Conservation (phyloP, 2,113 vertebrate species). For the Proterorhinus semilunaris region DNA sequence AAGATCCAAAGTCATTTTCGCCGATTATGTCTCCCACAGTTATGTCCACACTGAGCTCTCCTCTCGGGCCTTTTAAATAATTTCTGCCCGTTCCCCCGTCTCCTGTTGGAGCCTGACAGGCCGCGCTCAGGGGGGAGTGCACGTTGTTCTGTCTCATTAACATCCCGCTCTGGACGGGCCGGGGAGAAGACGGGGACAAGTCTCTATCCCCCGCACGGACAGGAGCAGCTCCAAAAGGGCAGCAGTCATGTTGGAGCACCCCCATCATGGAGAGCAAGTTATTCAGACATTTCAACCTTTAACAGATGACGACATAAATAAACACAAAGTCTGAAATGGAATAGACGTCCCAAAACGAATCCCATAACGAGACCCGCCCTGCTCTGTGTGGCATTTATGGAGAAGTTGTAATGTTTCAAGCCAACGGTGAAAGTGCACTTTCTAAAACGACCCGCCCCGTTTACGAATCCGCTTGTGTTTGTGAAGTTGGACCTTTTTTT, state of each 20-base stretch:
- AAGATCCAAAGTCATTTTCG: background rate
- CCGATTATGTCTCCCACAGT: background rate
- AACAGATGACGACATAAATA: no score
- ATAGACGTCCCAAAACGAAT: no score
- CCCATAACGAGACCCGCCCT: no score
- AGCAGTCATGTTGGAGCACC: background rate
- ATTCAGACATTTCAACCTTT: no score
- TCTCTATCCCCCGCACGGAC: background rate
- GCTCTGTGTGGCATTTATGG: no score
- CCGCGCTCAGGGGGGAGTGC: background rate
- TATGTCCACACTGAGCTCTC: background rate
- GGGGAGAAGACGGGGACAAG: background rate
- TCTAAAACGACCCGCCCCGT: no score
- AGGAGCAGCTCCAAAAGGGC: slow-evolving; percentile 7
- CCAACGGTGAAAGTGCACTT: no score
- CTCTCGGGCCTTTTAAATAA: background rate
- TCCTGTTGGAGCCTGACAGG: background rate
- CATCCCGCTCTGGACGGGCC: background rate
- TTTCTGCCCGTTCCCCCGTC: background rate
- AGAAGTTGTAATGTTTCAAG: no score
- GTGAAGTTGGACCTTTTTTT: no score
- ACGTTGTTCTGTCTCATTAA: background rate
- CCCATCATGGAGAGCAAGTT: background rate
- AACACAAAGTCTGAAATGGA: no score
- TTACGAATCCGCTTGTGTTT: no score